Conservation (phyloP, 1,140 invertebrate genomes). For the Drosophila yakuba region DNA sequence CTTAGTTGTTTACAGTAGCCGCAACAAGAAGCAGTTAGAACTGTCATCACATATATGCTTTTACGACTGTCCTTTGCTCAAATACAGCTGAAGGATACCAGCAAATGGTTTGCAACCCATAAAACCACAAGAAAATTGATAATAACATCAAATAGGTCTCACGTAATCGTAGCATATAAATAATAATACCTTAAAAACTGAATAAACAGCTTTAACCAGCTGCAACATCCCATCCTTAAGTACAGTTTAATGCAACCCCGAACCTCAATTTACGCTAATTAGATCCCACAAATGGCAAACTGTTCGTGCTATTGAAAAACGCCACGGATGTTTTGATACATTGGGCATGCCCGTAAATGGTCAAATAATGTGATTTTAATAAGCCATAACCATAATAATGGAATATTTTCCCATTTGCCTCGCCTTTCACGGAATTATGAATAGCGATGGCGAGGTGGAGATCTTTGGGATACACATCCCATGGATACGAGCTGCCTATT, state of each 20-base stretch:
- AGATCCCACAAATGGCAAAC: conserved; percentile 43
- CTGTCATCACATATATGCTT: conserved; percentile 31
- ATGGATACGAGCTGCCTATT: conserved; percentile 40
- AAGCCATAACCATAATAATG: conserved; percentile 57
- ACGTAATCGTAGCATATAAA: not conserved
- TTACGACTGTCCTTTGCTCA: conserved; percentile 32
- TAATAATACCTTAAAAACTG: not conserved
- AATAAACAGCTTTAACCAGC: conserved; percentile 21
- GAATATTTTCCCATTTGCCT: conserved; percentile 37
- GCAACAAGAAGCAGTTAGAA: conserved; percentile 26
- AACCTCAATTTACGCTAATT: conserved; percentile 39
- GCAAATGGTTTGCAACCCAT: not conserved
- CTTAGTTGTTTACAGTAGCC: conserved; percentile 62
- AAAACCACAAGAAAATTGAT: conserved; percentile 10
- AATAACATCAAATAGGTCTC: conserved; percentile 13
- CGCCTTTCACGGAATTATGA: conserved; percentile 27
- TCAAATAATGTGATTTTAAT: conserved; percentile 70
- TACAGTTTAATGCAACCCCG: conserved; percentile 14
- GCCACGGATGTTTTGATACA: conserved; percentile 56
- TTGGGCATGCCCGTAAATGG: conserved; percentile 25
- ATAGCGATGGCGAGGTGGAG: conserved; percentile 11
- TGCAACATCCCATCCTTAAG: conserved; percentile 5
- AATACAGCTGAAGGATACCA: conserved; percentile 45
- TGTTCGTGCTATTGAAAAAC: conserved; percentile 25
- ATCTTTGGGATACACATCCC: conserved; percentile 43